These are phyloP conservation scores for Chiridota heheva DNA, from an alignment of 35 echinoderm and acorn worm species.

Conservation along the genomic window DNA sequence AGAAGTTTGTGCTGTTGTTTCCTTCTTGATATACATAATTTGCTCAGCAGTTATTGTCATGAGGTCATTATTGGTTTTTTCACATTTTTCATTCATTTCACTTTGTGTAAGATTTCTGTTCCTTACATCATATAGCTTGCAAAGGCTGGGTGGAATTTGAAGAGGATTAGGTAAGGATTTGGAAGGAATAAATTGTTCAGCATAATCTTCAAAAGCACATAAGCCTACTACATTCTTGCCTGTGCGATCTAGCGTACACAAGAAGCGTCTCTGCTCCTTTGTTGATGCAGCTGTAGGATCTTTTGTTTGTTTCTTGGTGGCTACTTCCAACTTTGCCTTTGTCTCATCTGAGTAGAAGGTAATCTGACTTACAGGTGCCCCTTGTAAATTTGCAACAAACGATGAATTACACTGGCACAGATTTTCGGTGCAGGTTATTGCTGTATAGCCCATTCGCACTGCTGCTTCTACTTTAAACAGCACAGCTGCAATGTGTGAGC, in stretches of 20 bases:
- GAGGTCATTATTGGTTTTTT: not conserved
- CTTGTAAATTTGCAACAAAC: slow-evolving; percentile 14
- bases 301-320: slow-evolving; percentile 1
- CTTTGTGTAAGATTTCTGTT: not conserved
- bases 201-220: not conserved
- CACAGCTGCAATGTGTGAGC: slow-evolving; percentile 60
- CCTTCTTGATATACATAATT: slow-evolving; percentile 9
- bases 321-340: slow-evolving; percentile 23
- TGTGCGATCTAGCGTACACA: not conserved
- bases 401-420: slow-evolving; percentile 46
- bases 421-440: slow-evolving; percentile 17
- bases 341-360: slow-evolving; percentile 4
- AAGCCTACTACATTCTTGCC: not conserved
- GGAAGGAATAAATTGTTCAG: slow-evolving; percentile 16
- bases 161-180: slow-evolving; percentile 3
- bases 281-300: not conserved
- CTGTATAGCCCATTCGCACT: slow-evolving; percentile 41
- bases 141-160: slow-evolving; percentile 8
- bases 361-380: slow-evolving; percentile 6
- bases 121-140: slow-evolving; percentile 22
- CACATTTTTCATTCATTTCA: not conserved
- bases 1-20: slow-evolving; percentile 24
- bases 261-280: not conserved
- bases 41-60: slow-evolving; percentile 8
- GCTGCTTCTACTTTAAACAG: slow-evolving; percentile 79